A percentile compares a stretch with the other conserved stretches of the same genome.
Conservation (phyloP, 2,888 invertebrate species). For the Spialia ferax region DNA sequence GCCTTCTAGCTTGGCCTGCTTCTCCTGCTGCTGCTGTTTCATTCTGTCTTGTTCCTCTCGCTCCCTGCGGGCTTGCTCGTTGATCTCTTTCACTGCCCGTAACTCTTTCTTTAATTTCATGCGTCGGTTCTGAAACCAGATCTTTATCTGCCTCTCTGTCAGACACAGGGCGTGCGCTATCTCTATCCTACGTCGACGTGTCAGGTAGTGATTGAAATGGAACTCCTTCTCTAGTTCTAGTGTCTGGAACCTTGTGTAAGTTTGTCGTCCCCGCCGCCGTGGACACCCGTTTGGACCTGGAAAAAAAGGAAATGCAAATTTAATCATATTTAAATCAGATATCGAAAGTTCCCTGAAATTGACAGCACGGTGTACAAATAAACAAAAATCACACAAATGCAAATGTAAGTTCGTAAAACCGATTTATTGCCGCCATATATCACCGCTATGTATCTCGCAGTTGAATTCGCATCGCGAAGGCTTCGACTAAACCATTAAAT, state of each 20-base stretch:
- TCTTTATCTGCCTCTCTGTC: constrained; percentile 98
- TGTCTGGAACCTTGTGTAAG: constrained; percentile 99
- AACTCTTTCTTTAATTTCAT: constrained; percentile 99
- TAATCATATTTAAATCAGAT: constrained; percentile 41
- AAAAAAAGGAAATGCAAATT: constrained; percentile 70
- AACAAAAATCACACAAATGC: constrained; percentile 42
- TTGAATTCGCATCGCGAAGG: constrained; percentile 67
- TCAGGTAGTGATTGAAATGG: constrained; percentile 99
- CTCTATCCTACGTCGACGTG: constrained; percentile 98
- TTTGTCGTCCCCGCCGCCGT: constrained; percentile 97
- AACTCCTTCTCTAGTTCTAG: constrained; percentile 99
- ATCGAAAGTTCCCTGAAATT: constrained; percentile 8
- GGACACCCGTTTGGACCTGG: constrained; percentile 98
- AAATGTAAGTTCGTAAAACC: constrained; percentile 56
- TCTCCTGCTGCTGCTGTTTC: constrained; percentile 96
- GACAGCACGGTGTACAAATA: constrained; percentile 26
- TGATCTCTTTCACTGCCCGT: constrained; percentile 97
- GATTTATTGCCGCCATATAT: constrained; percentile 79
- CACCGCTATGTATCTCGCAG: constrained; percentile 64
- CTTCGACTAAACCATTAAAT: constrained; percentile 77
- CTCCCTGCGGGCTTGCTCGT: constrained; percentile 96
- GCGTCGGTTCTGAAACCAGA: constrained; percentile 98
- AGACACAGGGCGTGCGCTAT: constrained; percentile 98
- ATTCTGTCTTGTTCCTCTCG: constrained; percentile 96
- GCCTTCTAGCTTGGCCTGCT: constrained; percentile 92